Percentiles rank a stretch among this genome's conserved stretches.
phyloP scores from a whole-genome alignment of 2,797 vertebrate species.

The Platalea minor region DNA sequence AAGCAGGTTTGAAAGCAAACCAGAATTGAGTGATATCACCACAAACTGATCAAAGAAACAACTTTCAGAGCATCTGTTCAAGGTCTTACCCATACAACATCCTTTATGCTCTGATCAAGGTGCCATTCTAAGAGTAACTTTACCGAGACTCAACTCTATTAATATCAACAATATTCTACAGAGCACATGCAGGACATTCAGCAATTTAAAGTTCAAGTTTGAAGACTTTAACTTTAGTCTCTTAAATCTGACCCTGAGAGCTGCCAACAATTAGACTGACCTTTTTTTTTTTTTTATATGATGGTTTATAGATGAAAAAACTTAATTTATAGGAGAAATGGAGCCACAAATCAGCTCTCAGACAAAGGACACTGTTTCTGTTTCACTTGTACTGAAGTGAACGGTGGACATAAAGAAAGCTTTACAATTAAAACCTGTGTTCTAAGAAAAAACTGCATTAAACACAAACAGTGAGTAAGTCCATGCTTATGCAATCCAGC shows the following conservation, averaged over 20 bases:
- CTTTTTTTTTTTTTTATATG: not conserved
- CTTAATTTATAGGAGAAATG: not conserved
- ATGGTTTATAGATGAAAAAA: not conserved
- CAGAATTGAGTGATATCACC: not conserved
- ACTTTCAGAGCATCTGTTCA: not conserved
- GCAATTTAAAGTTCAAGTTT: not conserved
- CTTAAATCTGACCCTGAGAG: not conserved
- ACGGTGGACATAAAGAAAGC: not conserved
- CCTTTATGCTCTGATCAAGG: not conserved
- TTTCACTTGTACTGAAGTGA: not conserved
- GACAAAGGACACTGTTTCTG: not conserved
- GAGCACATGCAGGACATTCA: not conserved
- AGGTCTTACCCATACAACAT: not conserved
- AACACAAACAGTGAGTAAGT: not conserved
- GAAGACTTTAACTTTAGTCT: not conserved
- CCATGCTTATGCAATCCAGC: not conserved
- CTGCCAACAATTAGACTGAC: not conserved
- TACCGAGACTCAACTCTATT: accelerated
- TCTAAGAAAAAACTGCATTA: not conserved
- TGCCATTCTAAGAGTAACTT: not conserved
- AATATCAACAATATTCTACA: not conserved
- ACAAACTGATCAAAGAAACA: not conserved
- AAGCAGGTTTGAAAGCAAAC: not conserved
- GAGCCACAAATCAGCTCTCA: not conserved
- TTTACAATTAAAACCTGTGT: not conserved